Evolutionary conservation across 2,113 vertebrate species (phyloP), one percentile per base, ranked within the genome.

Genomic region (Triplophysa dalaica): DNA sequence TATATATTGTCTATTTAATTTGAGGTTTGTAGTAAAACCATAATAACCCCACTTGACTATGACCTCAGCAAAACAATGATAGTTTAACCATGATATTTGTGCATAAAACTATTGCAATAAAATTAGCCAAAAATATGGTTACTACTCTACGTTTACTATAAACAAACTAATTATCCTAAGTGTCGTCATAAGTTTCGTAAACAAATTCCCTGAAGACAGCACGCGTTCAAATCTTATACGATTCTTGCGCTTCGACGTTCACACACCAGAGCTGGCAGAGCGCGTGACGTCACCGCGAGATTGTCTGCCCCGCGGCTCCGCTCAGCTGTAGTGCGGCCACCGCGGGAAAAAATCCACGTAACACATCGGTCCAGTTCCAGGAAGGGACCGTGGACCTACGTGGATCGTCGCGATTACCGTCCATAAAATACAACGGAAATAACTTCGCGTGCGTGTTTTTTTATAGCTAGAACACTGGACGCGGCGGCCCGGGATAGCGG

Each of bases 271-370:
- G 52, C 14, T 56, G 16, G 17, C 17, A 2, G 52, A 17, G 17
- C 1, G 29, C 54, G 54, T 82, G 84, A 87, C 86, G 84, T 87
- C 84, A 84, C 43, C 63, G 63, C 77, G 84, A 69, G 75, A 58
- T 43, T 16, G 61, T 79, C 78, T 84, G 67, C 80, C 82, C 83
- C 70, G 78, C 84, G 81, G 54, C 81, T 83, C 78, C 74, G 75
- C 80, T 83, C 78, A 77, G 75, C 80, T 82, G 85, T 77, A 79
- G 82, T 81, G 75, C 48, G 68, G 50, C 75, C 29, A 61, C 58
- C 67, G 65, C 67, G 29, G 61, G 77, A 84, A 81, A 76, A 73
- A 1, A 45, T 83, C 80, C 74, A 85, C 77, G 83, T 80, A 84
- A 85, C 22, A 61, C 77, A 56, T 61, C 75, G 73, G 62, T 52